Conservation (phyloP, 2,888 invertebrate genomes). For the Lottia scabra region DNA sequence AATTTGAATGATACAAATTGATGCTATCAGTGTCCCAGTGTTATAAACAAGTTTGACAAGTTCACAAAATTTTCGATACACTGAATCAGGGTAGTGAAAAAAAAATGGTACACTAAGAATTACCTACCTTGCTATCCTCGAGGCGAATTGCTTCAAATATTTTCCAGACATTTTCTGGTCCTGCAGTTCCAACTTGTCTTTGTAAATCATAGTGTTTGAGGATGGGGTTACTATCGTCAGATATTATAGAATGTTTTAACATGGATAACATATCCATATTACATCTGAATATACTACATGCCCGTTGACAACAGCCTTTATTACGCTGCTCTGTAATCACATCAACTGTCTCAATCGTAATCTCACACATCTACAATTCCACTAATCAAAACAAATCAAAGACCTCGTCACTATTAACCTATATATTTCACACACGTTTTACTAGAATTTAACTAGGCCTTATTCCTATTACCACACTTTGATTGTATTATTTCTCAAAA, state of each 20-base stretch:
- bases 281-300: constrained; percentile 37
- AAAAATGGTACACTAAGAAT: not conserved
- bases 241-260: constrained; percentile 56
- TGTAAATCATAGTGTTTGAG: constrained; percentile 89
- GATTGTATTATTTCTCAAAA: not conserved
- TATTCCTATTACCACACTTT: not conserved
- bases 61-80: no score
- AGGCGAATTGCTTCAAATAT: constrained; percentile 90
- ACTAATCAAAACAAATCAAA: not conserved
- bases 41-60: no score
- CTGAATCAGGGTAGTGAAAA: not conserved
- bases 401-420: not conserved
- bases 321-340: not conserved
- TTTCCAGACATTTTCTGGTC: constrained; percentile 92
- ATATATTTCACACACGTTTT: not conserved
- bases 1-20: no score
- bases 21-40: no score
- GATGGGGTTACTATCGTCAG: constrained; percentile 77
- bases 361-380: not conserved
- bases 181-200: constrained; percentile 82
- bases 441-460: not conserved
- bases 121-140: constrained; percentile 87
- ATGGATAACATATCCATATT: constrained; percentile 63
- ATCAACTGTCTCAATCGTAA: not conserved
- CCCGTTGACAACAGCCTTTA: not conserved